Percentiles rank a stretch among this genome's conserved stretches.
Evolutionary conservation across 2,888 invertebrate species (phyloP).

Genomic region (Pandemis corylana): DNA sequence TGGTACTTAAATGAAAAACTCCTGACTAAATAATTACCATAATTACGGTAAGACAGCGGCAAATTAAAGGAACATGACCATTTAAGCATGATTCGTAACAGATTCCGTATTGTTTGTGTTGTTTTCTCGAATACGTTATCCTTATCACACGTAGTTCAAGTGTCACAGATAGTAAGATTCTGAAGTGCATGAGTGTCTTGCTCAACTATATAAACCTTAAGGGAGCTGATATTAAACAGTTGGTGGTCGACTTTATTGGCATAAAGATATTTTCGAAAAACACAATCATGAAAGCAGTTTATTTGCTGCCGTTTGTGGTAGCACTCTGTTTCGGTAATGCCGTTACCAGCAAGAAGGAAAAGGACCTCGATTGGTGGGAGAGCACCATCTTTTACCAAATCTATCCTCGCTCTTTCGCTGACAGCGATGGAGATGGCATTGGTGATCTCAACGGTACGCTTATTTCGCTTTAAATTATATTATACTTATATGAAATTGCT

Average conservation of each 20-base stretch:
- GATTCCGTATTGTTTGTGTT: background rate
- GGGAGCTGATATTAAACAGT: slow-evolving; percentile 22
- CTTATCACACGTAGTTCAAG: slow-evolving; percentile 25
- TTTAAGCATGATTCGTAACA: background rate
- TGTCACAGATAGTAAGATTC: slow-evolving; percentile 31
- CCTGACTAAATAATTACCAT: background rate
- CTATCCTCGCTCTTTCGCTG: slow-evolving; percentile 91
- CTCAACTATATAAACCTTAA: slow-evolving; percentile 30
- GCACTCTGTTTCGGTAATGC: slow-evolving; percentile 53
- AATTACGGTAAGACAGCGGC: background rate
- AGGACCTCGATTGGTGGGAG: slow-evolving; percentile 89
- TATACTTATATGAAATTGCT: background rate
- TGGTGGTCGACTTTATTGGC: background rate
- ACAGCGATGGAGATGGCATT: slow-evolving; percentile 90
- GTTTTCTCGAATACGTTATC: slow-evolving; percentile 7
- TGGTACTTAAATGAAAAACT: background rate
- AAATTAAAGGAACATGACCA: background rate
- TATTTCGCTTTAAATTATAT: background rate
- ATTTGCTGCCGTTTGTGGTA: slow-evolving; percentile 58
- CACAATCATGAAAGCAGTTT: slow-evolving; percentile 57
- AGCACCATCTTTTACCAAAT: slow-evolving; percentile 91
- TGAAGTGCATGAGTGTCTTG: slow-evolving; percentile 15
- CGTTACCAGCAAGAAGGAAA: slow-evolving; percentile 48
- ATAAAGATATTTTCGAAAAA: background rate
- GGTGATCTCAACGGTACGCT: slow-evolving; percentile 84